Base-by-base conservation (phyloP, 92 coral and sea anemone genomes). In the Zoanthus solanderi region DNA sequence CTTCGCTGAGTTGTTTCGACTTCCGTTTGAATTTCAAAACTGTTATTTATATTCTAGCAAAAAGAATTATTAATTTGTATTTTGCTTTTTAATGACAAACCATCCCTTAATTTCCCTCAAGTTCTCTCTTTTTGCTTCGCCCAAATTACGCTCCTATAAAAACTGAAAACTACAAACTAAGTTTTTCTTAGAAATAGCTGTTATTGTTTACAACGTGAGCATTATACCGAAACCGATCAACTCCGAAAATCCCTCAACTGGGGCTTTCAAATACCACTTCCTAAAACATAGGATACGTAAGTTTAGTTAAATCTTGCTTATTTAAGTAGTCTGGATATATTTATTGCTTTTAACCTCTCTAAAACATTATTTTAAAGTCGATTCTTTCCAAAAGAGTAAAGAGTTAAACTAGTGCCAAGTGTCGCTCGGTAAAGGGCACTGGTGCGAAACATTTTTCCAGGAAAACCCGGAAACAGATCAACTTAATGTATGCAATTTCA, bases 391-490 rank as follows among this genome's bases (percentile, higher is more conserved):
- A 69, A 69, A 30, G 12, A 23, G 34, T 15, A 29, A 67, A 42
- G 3, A 47, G 10, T 46, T 81, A 63, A 81, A 81, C 16, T 66
- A 23, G 85, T 66, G 75, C 85, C 85, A 81, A 66, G 85, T 81
- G 14, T 42, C 75, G 45, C 85, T 46, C 85, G 75, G 66, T 29
- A 0, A 23, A 46, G 63, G 6, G 85, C 75, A 81, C 75, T 81
- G 85, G 75, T 61, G 61, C 85, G 85, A 81, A 68, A 23, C 82
- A 57, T 54, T 66, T 81, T 81, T 81, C 85, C 85, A 81, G 85
- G 85, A 81, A 81, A 81, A 81, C 85, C 85, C 85, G 85, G 85
- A 81, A 81, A 81, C 46, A 66, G 85, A 66, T n/a, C 46, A 18
- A 60, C 23, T 9, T 63, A 46, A 63, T 45, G 12, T 30, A 81